Evolutionary conservation across 2,113 vertebrate genomes (phyloP).

Genomic region (Apistogramma diplotaenia): DNA sequence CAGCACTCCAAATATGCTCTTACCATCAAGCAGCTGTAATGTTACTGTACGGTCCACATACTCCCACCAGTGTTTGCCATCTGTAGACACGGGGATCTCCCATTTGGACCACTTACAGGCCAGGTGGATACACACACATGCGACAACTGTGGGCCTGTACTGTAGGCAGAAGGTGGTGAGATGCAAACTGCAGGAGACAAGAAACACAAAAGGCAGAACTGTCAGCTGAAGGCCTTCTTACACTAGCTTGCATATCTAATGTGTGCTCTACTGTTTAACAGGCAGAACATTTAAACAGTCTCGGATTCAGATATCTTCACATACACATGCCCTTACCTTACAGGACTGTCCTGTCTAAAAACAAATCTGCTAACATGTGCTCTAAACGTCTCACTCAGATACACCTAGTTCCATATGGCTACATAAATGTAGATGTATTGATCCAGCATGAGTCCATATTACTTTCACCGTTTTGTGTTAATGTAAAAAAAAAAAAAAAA

Average conservation of each 20-base stretch:
- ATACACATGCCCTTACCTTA: constrained; percentile 50
- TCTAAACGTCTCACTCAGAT: background rate
- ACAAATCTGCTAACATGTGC: constrained; percentile 15
- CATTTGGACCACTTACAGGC: constrained; percentile 99
- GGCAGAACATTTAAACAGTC: background rate
- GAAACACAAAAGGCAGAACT: background rate
- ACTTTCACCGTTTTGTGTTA: background rate
- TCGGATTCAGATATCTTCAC: background rate
- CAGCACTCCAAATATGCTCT: constrained; percentile 27
- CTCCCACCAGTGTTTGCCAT: constrained; percentile 99
- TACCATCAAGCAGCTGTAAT: constrained; percentile 92
- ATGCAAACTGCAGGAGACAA: constrained; percentile 85
- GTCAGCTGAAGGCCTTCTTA: background rate
- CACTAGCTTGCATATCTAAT: background rate
- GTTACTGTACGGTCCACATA: constrained; percentile 95
- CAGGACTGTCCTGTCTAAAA: constrained; percentile 1
- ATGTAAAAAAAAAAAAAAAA: background rate
- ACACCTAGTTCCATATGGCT: background rate
- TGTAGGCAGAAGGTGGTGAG: constrained; percentile 99
- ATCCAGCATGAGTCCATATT: background rate
- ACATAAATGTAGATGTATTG: background rate
- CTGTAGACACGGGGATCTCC: constrained; percentile 98
- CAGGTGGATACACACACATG: constrained; percentile 98
- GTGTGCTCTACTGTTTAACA: background rate
- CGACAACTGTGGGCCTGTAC: constrained; percentile 96